phyloP scores from a whole-genome alignment of 2,113 vertebrate species.

The Panthera uncia region DNA sequence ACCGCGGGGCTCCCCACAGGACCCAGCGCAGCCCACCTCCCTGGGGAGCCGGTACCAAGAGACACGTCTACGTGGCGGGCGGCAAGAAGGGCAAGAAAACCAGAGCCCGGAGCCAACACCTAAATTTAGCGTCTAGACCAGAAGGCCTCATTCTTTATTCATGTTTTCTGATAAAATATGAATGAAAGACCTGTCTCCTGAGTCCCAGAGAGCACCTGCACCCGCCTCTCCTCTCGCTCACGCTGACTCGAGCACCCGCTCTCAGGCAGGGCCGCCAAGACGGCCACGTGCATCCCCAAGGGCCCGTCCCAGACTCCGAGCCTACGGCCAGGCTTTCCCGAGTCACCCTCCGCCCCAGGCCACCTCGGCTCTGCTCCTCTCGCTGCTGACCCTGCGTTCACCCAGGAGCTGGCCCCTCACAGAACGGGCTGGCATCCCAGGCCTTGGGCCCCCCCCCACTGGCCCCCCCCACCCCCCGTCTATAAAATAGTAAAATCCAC shows the following conservation, averaged over 20 bases:
- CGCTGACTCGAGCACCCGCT: background rate
- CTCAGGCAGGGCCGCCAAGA: background rate
- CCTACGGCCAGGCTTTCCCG: background rate
- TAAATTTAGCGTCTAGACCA: background rate
- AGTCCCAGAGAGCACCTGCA: background rate
- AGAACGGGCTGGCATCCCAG: fast-evolving
- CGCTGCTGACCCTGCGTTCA: too few species aligned
- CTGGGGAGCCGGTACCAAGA: background rate
- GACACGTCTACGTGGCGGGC: fast-evolving
- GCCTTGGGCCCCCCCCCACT: background rate
- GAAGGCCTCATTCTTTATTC: background rate
- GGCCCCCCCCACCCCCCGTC: fast-evolving
- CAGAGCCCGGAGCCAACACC: background rate
- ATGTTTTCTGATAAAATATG: background rate
- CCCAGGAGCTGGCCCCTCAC: fast-evolving
- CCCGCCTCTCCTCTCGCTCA: too few species aligned
- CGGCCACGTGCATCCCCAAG: fast-evolving
- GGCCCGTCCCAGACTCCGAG: background rate
- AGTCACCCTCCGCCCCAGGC: background rate
- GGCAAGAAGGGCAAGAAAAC: background rate
- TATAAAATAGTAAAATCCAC: background rate
- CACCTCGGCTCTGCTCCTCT: background rate
- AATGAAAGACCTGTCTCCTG: background rate
- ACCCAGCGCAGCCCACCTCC: background rate
- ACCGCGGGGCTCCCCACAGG: background rate